Evolutionary conservation across 1,140 invertebrate species (phyloP).

Genomic region (Atopsyche davidsoni): DNA sequence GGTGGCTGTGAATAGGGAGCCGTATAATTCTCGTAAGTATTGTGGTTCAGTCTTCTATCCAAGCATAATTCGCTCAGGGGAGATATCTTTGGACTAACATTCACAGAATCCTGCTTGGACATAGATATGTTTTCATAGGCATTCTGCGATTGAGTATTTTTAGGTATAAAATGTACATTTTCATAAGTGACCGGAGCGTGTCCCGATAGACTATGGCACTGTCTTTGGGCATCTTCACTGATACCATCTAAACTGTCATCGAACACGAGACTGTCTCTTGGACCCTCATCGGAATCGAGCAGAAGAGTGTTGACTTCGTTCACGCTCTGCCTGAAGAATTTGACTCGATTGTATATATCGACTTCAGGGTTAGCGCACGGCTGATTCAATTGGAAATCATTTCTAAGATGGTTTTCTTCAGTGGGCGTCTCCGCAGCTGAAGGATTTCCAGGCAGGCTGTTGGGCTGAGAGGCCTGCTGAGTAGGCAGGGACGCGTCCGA

Average conservation of each 20-base stretch:
- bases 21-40: constrained; percentile 27
- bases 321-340: constrained; percentile 64
- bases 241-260: constrained; percentile 31
- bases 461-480: constrained; percentile 50
- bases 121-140: background rate
- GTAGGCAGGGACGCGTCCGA: constrained; percentile 47
- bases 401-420: background rate
- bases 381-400: background rate
- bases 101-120: background rate
- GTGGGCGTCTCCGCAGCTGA: constrained; percentile 1
- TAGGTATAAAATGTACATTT: constrained; percentile 45
- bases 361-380: constrained; percentile 34
- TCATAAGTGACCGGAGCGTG: constrained; percentile 42
- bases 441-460: constrained; percentile 31
- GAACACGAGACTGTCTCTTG: constrained; percentile 33
- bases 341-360: constrained; percentile 68
- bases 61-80: constrained; percentile 20
- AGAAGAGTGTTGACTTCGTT: constrained; percentile 68
- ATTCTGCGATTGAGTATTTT: constrained; percentile 31
- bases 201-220: constrained; percentile 5
- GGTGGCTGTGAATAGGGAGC: background rate
- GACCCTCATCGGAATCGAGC: constrained; percentile 38
- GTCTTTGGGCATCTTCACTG: constrained; percentile 7
- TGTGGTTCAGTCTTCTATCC: constrained; percentile 7
- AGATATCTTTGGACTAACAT: background rate